Conservation (phyloP, 2,113 vertebrate species). For the Promerops cafer region DNA sequence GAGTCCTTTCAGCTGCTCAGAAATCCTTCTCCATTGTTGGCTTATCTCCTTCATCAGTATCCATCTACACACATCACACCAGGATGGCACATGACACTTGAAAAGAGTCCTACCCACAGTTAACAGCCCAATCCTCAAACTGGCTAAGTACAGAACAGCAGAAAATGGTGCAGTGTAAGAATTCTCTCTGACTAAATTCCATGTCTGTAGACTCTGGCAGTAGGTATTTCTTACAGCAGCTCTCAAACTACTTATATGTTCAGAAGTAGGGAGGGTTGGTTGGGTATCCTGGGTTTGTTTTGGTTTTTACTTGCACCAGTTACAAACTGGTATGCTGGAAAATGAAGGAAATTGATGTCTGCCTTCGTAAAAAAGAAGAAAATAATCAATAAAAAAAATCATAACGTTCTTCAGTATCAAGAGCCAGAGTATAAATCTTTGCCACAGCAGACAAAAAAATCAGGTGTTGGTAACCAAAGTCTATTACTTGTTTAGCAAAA, state of each 20-base stretch:
- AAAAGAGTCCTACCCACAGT: neutral
- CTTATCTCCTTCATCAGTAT: neutral
- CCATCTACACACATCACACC: neutral
- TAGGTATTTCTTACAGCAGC: neutral
- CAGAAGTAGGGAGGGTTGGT: neutral
- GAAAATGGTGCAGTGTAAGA: neutral
- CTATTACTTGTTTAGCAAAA: neutral
- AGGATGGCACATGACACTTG: neutral
- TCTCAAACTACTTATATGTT: neutral
- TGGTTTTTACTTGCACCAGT: neutral
- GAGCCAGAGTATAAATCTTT: neutral
- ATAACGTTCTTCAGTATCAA: neutral
- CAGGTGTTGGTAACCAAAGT: neutral
- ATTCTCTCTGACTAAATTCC: neutral
- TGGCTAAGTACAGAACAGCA: neutral
- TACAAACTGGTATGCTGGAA: neutral
- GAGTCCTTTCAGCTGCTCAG: neutral
- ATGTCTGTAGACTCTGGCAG: neutral
- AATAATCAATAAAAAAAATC: neutral
- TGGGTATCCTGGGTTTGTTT: neutral
- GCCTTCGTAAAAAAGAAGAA: neutral
- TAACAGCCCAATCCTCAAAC: neutral
- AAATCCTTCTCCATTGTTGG: neutral
- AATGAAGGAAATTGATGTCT: neutral
- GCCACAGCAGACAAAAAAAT: neutral